phyloP scores from a whole-genome alignment of 1,140 invertebrate genomes.

The Cotesia typhae region DNA sequence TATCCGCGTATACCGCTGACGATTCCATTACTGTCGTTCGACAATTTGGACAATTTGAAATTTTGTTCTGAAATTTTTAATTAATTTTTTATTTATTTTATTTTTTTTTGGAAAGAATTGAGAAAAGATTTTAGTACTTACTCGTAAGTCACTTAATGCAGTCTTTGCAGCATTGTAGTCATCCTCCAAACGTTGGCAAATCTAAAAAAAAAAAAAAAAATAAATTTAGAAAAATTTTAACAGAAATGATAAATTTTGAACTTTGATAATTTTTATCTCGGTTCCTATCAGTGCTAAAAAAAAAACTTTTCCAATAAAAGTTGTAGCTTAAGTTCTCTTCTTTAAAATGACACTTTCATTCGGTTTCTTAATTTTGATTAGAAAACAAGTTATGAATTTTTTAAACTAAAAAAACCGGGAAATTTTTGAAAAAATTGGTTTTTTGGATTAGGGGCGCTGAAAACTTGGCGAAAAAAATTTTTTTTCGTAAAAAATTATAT shows the following conservation, averaged over 20 bases:
- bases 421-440: no score
- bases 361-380: no score
- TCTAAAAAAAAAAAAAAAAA: conserved; percentile 65
- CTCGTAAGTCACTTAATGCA: conserved; percentile 69
- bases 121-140: conserved; percentile 52
- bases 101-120: no score
- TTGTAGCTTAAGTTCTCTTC: not conserved
- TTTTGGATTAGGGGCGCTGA: no score
- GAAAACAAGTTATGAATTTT: no score
- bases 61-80: conserved; percentile 60
- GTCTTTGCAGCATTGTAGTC: conserved; percentile 76
- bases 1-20: conserved; percentile 48
- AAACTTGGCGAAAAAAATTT: no score
- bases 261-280: no score
- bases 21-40: conserved; percentile 55
- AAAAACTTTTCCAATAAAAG: not conserved
- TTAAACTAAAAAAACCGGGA: no score
- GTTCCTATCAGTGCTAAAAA: no score
- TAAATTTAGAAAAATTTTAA: conserved; percentile 15
- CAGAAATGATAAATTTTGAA: not conserved
- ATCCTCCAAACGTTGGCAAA: conserved; percentile 87
- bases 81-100: conserved; percentile 21
- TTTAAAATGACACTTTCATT: not conserved
- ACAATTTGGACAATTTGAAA: conserved; percentile 70
- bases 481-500: no score